phyloP scores from a whole-genome alignment of 2,888 invertebrate species.

The Latrodectus hesperus region DNA sequence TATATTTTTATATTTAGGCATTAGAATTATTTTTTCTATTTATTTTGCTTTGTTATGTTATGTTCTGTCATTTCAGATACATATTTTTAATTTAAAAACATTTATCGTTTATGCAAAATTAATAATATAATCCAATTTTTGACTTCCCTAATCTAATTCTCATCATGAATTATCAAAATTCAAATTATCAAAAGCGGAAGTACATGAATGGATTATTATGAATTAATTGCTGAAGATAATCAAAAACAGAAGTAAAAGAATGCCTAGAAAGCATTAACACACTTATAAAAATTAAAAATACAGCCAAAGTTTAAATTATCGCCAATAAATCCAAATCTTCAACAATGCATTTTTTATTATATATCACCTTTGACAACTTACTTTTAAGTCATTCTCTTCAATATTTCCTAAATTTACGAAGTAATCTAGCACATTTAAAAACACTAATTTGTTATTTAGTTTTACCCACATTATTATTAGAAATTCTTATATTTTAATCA shows the following conservation, averaged over 20 bases:
- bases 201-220: not conserved
- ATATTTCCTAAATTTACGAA: constrained; percentile 57
- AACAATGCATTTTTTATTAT: not conserved
- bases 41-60: too few species aligned
- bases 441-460: constrained; percentile 35
- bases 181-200: too few species aligned
- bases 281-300: not conserved
- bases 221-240: not conserved
- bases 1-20: too few species aligned
- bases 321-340: not conserved
- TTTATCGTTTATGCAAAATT: too few species aligned
- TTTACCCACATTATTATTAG: constrained; percentile 48
- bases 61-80: too few species aligned
- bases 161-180: too few species aligned
- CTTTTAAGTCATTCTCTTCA: constrained; percentile 43
- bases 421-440: constrained; percentile 42
- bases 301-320: not conserved
- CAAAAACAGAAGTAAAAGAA: not conserved
- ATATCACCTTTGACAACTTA: not conserved
- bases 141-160: too few species aligned
- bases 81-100: too few species aligned
- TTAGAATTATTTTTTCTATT: too few species aligned
- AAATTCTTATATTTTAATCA: too few species aligned
- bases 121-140: too few species aligned
- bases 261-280: not conserved